phyloP scores from a whole-genome alignment of 2,797 vertebrate species.

The Fistularia commersonii region DNA sequence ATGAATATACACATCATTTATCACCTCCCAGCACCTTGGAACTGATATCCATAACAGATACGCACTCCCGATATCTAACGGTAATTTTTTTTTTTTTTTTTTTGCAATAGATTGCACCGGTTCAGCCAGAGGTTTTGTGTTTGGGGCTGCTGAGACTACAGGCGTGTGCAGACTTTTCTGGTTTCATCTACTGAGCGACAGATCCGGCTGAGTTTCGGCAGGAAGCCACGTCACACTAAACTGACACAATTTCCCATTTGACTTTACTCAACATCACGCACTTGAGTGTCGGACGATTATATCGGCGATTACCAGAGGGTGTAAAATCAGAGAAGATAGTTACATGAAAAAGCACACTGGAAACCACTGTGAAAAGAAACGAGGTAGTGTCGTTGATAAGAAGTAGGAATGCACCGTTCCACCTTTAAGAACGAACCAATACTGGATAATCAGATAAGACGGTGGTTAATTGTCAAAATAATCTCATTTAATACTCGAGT shows the following conservation, averaged over 20 bases:
- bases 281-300: conserved; percentile 40
- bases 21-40: no score
- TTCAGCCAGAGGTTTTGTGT: no score
- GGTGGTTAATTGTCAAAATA: no score
- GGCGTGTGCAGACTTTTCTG: no score
- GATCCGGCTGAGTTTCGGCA: conserved; percentile 14
- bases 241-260: conserved; percentile 23
- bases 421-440: background rate
- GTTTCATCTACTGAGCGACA: conserved; percentile 20
- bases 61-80: no score
- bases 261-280: conserved; percentile 37
- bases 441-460: no score
- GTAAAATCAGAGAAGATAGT: conserved; percentile 48
- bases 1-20: no score
- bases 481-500: no score
- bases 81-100: no score
- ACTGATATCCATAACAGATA: no score
- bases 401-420: conserved; percentile 55
- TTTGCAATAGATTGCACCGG: no score
- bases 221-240: conserved; percentile 25
- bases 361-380: conserved; percentile 69
- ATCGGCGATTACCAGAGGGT: conserved; percentile 48
- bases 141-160: no score
- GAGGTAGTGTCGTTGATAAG: conserved; percentile 79
- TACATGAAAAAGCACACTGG: conserved; percentile 50